Evolutionary conservation across 35 echinoderm and acorn worm species (phyloP), one percentile per base, ranked within the genome.

Genomic region (Apostichopus japonicus): DNA sequence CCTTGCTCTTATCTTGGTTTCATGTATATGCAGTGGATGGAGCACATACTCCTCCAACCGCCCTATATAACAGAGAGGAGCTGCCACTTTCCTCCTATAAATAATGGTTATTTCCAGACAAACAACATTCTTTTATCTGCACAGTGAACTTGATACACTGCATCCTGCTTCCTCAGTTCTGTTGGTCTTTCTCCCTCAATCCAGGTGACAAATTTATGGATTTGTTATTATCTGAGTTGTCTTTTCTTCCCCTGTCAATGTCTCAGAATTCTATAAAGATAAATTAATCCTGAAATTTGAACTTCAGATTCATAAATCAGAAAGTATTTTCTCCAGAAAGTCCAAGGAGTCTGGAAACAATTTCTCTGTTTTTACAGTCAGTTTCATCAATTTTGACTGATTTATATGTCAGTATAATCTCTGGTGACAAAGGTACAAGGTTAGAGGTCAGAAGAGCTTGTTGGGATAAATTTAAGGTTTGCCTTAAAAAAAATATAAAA

Each of bases 361-460:
- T 84, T 84, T 55, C 53, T 57, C 2, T 58, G 81, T 84, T 84
- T 84, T 84, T 84, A 84, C n/a, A 80, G 81, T 84, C n/a, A 44
- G 81, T 84, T 84, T 54, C n/a, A 57, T 84, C 81, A 84, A 57
- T 55, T 84, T 59, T 84, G 81, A 84, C 57, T 84, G 54, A 84
- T 84, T 84, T 84, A 84, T 58, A 16, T 57, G 54, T 58, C 81
- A 56, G 10, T 6, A 6, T 55, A 84, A 57, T 44, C 33, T 44
- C 33, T 44, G 33, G 33, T 44, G 33, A 27, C 13, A 80, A 80
- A 80, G 24, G 78, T 80, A 16, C 54, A 80, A 53, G 27, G 33
- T 44, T 27, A 80, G 13, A 53, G 81, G 81, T 58, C 55, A 57
- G 23, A 84, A 58, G 16, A 57, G 19, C 17, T 58, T 55, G 81